These are phyloP conservation scores for Anomalospiza imberbis DNA, from an alignment of 2,797 vertebrate species.

Conservation along the genomic window DNA sequence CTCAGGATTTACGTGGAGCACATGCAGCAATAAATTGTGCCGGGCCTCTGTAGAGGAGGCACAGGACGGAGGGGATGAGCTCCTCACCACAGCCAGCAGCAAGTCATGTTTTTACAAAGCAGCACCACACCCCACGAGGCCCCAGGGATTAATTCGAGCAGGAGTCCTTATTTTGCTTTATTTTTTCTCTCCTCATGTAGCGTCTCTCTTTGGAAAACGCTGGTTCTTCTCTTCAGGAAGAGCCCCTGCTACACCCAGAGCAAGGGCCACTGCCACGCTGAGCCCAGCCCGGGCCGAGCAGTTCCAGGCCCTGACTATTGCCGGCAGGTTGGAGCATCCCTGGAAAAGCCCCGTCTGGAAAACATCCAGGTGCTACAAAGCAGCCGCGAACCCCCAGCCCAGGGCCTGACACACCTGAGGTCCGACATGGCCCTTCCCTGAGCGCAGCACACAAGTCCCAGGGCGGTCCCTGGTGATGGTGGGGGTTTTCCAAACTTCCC, in stretches of 20 bases:
- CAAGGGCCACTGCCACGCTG: rapidly evolving
- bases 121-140: background rate
- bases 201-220: background rate
- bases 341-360: too few species aligned
- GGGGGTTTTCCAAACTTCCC: background rate
- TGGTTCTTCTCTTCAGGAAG: background rate
- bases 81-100: background rate
- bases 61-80: rapidly evolving
- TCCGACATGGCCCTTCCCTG: rapidly evolving
- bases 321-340: rapidly evolving
- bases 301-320: background rate
- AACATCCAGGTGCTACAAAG: rapidly evolving
- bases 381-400: rapidly evolving
- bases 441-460: rapidly evolving
- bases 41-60: background rate
- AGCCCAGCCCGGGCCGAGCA: rapidly evolving
- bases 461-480: rapidly evolving
- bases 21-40: rapidly evolving
- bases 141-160: background rate
- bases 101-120: background rate
- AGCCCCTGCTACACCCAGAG: background rate
- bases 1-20: rapidly evolving
- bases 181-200: rapidly evolving
- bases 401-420: rapidly evolving
- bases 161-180: background rate